Evolutionary conservation across 2,888 invertebrate species (phyloP).

Genomic region (Crioceris asparagi): DNA sequence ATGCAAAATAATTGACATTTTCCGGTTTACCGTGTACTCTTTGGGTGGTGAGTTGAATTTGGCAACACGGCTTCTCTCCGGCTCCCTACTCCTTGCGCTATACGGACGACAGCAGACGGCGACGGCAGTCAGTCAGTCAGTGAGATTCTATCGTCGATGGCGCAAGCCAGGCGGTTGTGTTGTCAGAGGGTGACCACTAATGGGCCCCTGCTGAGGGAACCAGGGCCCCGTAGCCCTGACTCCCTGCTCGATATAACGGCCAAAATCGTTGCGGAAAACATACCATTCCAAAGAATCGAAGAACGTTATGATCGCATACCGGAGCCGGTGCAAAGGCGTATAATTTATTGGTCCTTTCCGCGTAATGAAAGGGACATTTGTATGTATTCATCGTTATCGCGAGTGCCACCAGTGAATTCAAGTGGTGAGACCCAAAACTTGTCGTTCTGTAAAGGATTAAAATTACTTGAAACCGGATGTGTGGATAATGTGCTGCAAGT

Average conservation of each 20-base stretch:
- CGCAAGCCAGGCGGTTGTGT: constrained; percentile 40
- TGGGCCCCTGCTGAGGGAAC: constrained; percentile 27
- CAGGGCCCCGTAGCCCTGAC: constrained; percentile 47
- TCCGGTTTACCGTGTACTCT: too few relatives aligned
- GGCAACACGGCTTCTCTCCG: constrained; percentile 8
- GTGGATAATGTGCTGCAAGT: constrained; percentile 82
- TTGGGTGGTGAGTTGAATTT: too few relatives aligned
- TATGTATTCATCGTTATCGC: constrained; percentile 75
- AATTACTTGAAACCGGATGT: constrained; percentile 70
- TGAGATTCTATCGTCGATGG: constrained; percentile 36
- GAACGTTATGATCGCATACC: constrained; percentile 80
- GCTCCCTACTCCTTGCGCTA: constrained; percentile 5
- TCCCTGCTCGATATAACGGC: constrained; percentile 73
- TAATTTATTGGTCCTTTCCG: constrained; percentile 84
- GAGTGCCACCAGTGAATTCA: constrained; percentile 39
- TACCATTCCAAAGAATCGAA: constrained; percentile 79
- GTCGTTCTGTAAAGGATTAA: constrained; percentile 78
- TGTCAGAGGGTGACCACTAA: constrained; percentile 38
- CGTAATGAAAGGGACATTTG: constrained; percentile 79
- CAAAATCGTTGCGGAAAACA: constrained; percentile 71
- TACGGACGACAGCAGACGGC: too few relatives aligned
- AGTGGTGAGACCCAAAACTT: constrained; percentile 60
- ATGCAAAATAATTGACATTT: too few relatives aligned
- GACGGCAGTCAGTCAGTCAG: too few relatives aligned
- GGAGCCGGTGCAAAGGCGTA: constrained; percentile 77